phyloP scores from a whole-genome alignment of 2,888 invertebrate genomes.

The Andricus quercusramuli region DNA sequence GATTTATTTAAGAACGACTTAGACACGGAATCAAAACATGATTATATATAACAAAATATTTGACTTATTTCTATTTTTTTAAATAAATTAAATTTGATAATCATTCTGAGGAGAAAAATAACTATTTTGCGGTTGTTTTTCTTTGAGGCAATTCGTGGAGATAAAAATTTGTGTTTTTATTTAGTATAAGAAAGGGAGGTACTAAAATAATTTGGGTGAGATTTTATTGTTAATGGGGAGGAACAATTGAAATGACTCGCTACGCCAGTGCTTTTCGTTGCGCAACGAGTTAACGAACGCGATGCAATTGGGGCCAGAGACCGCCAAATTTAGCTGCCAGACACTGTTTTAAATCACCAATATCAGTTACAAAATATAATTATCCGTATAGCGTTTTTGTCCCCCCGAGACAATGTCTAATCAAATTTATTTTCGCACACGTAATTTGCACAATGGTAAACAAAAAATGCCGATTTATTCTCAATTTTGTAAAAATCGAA shows the following conservation, averaged over 20 bases:
- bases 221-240: slow-evolving; percentile 45
- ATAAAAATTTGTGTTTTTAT: background rate
- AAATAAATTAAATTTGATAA: background rate
- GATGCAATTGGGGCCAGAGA: slow-evolving; percentile 64
- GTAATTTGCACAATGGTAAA: background rate
- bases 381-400: slow-evolving; percentile 37
- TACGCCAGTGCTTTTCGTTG: slow-evolving; percentile 63
- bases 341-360: slow-evolving; percentile 72
- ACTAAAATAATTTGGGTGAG: background rate
- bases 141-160: background rate
- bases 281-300: slow-evolving; percentile 72
- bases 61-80: no score
- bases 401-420: slow-evolving; percentile 17
- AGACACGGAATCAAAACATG: no score
- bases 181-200: background rate
- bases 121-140: background rate
- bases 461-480: background rate
- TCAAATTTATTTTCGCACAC: slow-evolving; percentile 23
- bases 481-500: background rate
- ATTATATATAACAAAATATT: no score
- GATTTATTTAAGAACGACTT: no score
- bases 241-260: slow-evolving; percentile 42
- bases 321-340: slow-evolving; percentile 72
- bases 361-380: slow-evolving; percentile 73
- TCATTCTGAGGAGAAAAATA: background rate